These are phyloP conservation scores for Synaphobranchus kaupii DNA, from an alignment of 2,797 vertebrate genomes.

Conservation along the genomic window DNA sequence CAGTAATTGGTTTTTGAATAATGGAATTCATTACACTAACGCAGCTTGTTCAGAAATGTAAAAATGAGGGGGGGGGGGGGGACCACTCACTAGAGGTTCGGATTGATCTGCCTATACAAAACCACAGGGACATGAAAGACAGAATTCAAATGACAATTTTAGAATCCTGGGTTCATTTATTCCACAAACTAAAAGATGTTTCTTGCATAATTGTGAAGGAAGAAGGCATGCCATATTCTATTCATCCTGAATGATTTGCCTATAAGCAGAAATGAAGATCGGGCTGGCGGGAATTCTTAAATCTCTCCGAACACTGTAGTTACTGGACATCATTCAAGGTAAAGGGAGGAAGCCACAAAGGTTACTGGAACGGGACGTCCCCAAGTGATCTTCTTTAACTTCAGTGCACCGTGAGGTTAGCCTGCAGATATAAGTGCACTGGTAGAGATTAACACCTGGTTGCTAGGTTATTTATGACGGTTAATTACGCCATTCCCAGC, in stretches of 20 bases:
- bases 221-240: slow-evolving; percentile 14
- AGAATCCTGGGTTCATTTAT: slow-evolving; percentile 76
- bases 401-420: neutral
- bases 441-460: neutral
- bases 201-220: slow-evolving; percentile 67
- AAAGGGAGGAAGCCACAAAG: neutral
- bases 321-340: neutral
- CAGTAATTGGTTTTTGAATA: slow-evolving; percentile 82
- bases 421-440: neutral
- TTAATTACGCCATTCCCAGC: neutral
- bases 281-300: neutral
- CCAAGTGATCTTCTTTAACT: neutral
- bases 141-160: slow-evolving; percentile 82
- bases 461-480: neutral
- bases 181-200: slow-evolving; percentile 71
- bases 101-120: slow-evolving; percentile 69
- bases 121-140: slow-evolving; percentile 76
- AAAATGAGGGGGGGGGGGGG: slow-evolving; percentile 59
- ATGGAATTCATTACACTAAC: slow-evolving; percentile 80
- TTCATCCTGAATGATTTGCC: slow-evolving; percentile 36
- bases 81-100: slow-evolving; percentile 40
- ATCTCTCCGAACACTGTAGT: neutral
- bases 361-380: neutral
- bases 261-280: neutral
- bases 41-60: slow-evolving; percentile 77